A percentile compares a stretch with the other conserved stretches of the same genome.
Evolutionary conservation across 2,113 vertebrate genomes (phyloP).

Genomic region (Chiloscyllium plagiosum): DNA sequence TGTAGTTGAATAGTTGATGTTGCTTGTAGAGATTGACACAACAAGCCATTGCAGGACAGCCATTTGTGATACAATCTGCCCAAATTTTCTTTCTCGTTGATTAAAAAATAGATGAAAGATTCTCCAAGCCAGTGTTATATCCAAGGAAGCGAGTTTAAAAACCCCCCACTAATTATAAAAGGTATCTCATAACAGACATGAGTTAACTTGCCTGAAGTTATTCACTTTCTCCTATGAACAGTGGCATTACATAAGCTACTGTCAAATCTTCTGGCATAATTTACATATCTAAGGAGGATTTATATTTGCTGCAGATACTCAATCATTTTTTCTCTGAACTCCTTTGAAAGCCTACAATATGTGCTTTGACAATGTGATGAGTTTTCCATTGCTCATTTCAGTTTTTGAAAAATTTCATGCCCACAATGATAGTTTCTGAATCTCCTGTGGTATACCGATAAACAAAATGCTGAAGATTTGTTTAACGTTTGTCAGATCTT

Average conservation of each 20-base stretch:
- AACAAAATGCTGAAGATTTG: background rate
- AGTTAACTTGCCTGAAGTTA: background rate
- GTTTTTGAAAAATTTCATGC: background rate
- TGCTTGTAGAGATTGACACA: no score
- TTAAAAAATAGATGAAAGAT: background rate
- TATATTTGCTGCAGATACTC: background rate
- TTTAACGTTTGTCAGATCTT: background rate
- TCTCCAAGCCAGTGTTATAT: background rate
- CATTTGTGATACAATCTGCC: background rate
- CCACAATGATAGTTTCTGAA: background rate
- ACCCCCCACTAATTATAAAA: background rate
- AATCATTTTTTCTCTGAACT: background rate
- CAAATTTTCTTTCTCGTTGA: background rate
- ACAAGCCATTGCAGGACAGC: background rate
- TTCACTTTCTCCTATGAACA: background rate
- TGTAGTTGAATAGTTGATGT: no score
- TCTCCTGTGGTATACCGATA: background rate
- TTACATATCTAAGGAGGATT: background rate
- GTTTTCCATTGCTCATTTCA: background rate
- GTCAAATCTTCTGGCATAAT: background rate
- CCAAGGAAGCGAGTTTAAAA: background rate
- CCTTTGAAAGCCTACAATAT: background rate
- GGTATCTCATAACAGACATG: background rate
- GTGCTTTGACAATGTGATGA: background rate
- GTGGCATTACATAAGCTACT: background rate